Evolutionary conservation across 2,888 invertebrate genomes (phyloP).

Genomic region (Stenotaenia linearis): DNA sequence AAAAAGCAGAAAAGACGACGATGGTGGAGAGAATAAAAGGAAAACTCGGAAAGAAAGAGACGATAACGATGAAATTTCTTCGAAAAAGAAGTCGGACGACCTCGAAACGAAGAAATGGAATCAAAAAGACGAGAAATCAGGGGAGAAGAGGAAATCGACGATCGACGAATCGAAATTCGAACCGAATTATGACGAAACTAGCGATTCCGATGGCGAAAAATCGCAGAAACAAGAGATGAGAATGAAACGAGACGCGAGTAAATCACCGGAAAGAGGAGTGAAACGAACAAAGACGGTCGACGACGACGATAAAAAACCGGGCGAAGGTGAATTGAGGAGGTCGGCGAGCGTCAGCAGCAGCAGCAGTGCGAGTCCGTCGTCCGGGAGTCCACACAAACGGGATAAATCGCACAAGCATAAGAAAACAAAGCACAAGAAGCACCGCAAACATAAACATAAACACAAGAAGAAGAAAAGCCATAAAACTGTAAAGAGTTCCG

Average conservation of each 20-base stretch:
- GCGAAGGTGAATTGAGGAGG: not conserved
- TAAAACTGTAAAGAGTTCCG: not conserved
- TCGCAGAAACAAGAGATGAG: not conserved
- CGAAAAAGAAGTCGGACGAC: not conserved
- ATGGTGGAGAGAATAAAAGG: no score
- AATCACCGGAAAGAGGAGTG: not conserved
- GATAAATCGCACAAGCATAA: constrained; percentile 29
- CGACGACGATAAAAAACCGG: no score
- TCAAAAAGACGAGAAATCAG: not conserved
- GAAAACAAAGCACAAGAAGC: constrained; percentile 35
- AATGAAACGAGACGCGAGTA: not conserved
- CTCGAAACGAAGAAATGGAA: not conserved
- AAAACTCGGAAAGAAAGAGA: no score
- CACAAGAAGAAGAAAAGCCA: constrained; percentile 35
- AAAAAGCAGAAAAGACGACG: no score
- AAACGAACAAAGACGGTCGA: not conserved
- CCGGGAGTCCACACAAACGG: not conserved
- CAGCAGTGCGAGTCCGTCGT: constrained; percentile 24
- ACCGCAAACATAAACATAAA: constrained; percentile 36
- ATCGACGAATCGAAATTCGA: constrained; percentile 36
- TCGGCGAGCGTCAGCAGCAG: constrained; percentile 29
- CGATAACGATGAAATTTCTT: no score
- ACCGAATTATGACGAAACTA: constrained; percentile 34
- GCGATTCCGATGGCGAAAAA: constrained; percentile 13
- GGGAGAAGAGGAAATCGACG: constrained; percentile 28